phyloP scores from a whole-genome alignment of 2,113 vertebrate species.

The Stomatorhinus ivindoensis region DNA sequence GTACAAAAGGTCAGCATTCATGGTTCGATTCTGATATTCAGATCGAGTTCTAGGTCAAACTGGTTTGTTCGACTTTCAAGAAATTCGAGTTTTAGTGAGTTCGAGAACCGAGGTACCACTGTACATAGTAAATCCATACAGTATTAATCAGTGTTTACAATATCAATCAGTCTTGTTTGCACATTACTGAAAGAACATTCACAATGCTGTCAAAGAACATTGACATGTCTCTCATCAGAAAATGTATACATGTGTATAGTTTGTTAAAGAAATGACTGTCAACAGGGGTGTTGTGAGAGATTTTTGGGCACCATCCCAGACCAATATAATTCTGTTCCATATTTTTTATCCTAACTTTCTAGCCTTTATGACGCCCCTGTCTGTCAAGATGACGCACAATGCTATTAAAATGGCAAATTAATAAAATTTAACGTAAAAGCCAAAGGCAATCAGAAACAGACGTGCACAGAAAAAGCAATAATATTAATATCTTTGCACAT shows the following conservation, averaged over 20 bases:
- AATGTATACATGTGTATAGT: neutral
- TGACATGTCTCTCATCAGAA: neutral
- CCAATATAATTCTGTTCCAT: neutral
- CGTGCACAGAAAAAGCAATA: neutral
- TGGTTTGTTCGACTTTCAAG: too few species aligned
- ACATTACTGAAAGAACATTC: neutral
- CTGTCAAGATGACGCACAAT: neutral
- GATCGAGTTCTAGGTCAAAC: too few species aligned
- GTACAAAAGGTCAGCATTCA: too few species aligned
- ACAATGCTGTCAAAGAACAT: neutral
- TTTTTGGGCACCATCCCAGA: neutral
- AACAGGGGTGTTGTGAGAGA: neutral
- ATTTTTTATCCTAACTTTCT: neutral
- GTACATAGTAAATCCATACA: neutral
- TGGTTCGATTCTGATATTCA: too few species aligned
- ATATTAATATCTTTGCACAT: neutral
- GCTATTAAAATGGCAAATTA: neutral
- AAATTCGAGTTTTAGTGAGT: too few species aligned
- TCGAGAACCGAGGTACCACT: too few species aligned
- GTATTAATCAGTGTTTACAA: neutral
- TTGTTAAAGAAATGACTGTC: slow-evolving; percentile 8
- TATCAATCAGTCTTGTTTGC: neutral
- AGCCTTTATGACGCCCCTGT: neutral
- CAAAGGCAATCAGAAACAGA: neutral
- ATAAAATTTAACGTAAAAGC: neutral